Conservation (phyloP, 2,888 invertebrate genomes). For the Erebia aethiops region DNA sequence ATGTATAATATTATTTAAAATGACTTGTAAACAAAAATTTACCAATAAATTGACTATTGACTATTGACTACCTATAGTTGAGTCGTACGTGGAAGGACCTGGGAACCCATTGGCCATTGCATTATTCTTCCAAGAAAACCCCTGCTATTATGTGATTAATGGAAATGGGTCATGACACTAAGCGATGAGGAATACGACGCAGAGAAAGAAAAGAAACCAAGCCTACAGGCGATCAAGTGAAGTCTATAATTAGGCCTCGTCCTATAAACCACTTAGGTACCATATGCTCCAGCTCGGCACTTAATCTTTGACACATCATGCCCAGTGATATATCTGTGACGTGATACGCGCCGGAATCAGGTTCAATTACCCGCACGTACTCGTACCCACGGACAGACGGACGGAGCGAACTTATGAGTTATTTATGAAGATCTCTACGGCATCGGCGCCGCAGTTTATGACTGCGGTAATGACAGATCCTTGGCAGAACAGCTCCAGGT, state of each 20-base stretch:
- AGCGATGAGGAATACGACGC: too few relatives aligned
- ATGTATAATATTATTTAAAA: too few relatives aligned
- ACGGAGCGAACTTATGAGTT: constrained; percentile 47
- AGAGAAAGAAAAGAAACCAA: too few relatives aligned
- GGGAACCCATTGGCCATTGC: too few relatives aligned
- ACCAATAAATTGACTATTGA: too few relatives aligned
- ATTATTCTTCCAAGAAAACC: too few relatives aligned
- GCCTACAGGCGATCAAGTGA: too few relatives aligned
- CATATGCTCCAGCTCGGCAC: constrained; percentile 7
- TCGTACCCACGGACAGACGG: constrained; percentile 29
- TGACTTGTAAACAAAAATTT: too few relatives aligned
- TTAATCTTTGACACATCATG: constrained; percentile 31
- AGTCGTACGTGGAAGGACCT: too few relatives aligned
- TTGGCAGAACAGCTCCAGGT: constrained; percentile 22
- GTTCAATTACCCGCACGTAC: constrained; percentile 40
- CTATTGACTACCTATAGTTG: too few relatives aligned
- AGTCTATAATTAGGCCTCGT: neutral
- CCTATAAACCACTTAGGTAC: neutral
- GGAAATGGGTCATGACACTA: too few relatives aligned
- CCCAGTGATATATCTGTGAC: constrained; percentile 16
- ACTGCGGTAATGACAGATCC: constrained; percentile 34
- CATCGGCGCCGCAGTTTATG: constrained; percentile 26
- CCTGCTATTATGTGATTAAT: too few relatives aligned
- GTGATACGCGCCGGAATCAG: constrained; percentile 34
- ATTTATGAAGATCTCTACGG: constrained; percentile 48